Percentiles rank a stretch among this genome's conserved stretches.
Conservation (phyloP, 2,113 vertebrate genomes). For the Callipepla squamata region DNA sequence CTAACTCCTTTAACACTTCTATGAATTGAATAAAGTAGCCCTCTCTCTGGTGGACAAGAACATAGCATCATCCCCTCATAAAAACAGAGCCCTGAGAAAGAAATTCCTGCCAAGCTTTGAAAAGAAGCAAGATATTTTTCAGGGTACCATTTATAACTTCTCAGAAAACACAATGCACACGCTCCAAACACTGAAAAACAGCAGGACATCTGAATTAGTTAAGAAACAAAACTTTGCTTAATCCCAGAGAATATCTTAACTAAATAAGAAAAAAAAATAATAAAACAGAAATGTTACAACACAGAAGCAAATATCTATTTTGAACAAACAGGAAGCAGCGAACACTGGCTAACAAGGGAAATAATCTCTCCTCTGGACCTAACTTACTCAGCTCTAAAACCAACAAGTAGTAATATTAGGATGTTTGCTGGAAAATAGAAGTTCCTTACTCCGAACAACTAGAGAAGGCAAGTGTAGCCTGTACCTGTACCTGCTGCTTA, state of each 20-base stretch:
- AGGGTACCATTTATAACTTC: not conserved
- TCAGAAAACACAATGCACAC: not conserved
- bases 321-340: not conserved
- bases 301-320: not conserved
- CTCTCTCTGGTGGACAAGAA: not conserved
- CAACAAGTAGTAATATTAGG: not conserved
- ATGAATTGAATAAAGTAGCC: not conserved
- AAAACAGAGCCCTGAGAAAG: not conserved
- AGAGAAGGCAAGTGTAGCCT: not conserved
- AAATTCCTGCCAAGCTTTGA: not conserved
- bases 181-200: not conserved
- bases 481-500: not conserved
- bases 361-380: not conserved
- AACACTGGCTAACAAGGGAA: not conserved
- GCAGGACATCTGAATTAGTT: not conserved
- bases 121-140: not conserved
- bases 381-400: not conserved
- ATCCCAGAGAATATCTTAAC: not conserved
- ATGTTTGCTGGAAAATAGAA: not conserved
- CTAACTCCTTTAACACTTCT: not conserved
- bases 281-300: not conserved
- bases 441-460: not conserved
- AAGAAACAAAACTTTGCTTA: not conserved
- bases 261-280: not conserved
- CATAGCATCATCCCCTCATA: accelerated